phyloP scores from a whole-genome alignment of 2,797 vertebrate genomes.

The Tapera naevia region DNA sequence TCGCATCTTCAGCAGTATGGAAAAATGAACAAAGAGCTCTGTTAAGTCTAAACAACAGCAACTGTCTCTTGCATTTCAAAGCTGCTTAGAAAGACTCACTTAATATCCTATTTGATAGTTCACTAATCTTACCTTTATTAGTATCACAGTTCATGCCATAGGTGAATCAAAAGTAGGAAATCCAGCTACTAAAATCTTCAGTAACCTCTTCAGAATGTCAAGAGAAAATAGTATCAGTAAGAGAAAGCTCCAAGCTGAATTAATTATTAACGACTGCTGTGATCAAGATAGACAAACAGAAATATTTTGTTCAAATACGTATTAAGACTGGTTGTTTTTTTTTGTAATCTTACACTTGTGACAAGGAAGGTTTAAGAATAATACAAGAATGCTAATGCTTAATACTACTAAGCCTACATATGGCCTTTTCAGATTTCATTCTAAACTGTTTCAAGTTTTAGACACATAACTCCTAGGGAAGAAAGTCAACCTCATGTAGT shows the following conservation, averaged over 20 bases:
- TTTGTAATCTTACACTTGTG: not conserved
- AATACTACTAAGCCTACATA: not conserved
- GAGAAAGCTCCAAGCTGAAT: not conserved
- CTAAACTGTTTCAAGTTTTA: not conserved
- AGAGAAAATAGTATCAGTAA: not conserved
- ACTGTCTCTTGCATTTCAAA: not conserved
- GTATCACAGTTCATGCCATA: not conserved
- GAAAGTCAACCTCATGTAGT: not conserved
- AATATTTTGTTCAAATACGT: not conserved
- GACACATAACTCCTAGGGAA: not conserved
- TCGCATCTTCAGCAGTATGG: not conserved
- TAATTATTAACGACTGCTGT: not conserved
- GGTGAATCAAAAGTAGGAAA: not conserved
- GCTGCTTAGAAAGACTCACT: not conserved
- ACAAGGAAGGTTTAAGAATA: not conserved
- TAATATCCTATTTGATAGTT: not conserved
- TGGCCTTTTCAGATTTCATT: not conserved
- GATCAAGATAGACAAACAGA: not conserved
- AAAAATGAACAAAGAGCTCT: not conserved
- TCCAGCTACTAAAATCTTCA: not conserved
- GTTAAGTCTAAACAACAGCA: not conserved
- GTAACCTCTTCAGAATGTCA: not conserved
- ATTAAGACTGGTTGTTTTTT: not conserved
- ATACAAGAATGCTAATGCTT: not conserved
- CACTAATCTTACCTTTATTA: not conserved